These are phyloP conservation scores for Disparrhopalites patrizii DNA, from an alignment of 2,888 invertebrate species.

Conservation along the genomic window DNA sequence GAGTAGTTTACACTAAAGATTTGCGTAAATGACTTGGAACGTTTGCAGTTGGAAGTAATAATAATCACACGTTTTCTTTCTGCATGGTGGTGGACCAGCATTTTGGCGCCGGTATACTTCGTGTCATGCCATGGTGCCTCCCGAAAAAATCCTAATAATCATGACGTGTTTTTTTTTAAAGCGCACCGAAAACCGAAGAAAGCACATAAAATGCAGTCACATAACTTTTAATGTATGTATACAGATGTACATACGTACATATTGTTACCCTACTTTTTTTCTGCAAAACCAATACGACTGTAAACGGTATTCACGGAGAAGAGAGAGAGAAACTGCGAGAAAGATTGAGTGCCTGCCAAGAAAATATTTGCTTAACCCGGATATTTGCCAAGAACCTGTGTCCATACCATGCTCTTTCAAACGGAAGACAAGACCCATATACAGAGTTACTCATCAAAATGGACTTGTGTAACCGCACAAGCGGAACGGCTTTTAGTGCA, in stretches of 20 bases:
- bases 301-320: neutral
- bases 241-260: too few species aligned
- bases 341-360: neutral
- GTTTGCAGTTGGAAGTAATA: neutral
- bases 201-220: neutral
- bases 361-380: slow-evolving; percentile 4
- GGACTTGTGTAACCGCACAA: too few species aligned
- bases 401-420: too few species aligned
- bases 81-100: neutral
- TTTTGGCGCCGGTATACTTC: neutral
- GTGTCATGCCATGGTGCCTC: neutral
- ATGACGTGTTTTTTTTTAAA: too few species aligned
- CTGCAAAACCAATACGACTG: too few species aligned
- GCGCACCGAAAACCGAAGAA: neutral
- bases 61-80: too few species aligned
- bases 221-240: too few species aligned
- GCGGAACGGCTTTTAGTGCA: too few species aligned
- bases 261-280: too few species aligned
- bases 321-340: neutral
- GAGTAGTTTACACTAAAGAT: neutral
- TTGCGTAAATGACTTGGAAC: slow-evolving; percentile 6
- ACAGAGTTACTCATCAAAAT: too few species aligned
- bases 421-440: too few species aligned
- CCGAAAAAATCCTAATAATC: too few species aligned
- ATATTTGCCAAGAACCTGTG: neutral